These are phyloP conservation scores for Holothuria scabra DNA, from an alignment of 53 echinoderm and acorn worm genomes.

Conservation along the genomic window DNA sequence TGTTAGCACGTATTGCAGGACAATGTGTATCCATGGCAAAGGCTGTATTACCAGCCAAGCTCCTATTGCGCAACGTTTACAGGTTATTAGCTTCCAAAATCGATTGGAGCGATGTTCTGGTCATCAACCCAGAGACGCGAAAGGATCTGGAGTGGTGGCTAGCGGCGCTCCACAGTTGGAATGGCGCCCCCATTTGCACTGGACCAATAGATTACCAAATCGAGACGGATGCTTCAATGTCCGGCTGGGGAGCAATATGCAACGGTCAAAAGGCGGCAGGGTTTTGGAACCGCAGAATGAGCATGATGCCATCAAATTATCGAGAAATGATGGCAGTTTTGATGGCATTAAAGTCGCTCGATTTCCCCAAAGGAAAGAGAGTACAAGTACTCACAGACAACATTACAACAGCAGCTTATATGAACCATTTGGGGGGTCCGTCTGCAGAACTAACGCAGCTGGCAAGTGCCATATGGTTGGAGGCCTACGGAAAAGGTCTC, in stretches of 20 bases:
- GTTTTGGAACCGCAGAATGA: too few species aligned
- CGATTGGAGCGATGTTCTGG: too few species aligned
- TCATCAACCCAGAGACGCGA: too few species aligned
- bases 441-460: too few species aligned
- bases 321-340: too few species aligned
- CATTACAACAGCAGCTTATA: conserved; percentile 34
- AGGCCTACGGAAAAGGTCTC: conserved; percentile 27
- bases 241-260: too few species aligned
- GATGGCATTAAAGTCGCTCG: conserved; percentile 34
- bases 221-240: too few species aligned
- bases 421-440: conserved; percentile 32
- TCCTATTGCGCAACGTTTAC: neutral
- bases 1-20: neutral
- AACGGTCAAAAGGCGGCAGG: too few species aligned
- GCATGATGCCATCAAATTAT: conserved; percentile 46
- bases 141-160: neutral
- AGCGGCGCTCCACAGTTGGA: too few species aligned
- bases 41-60: neutral
- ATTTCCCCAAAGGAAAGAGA: conserved; percentile 29
- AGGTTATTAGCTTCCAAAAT: neutral
- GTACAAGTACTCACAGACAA: conserved; percentile 47
- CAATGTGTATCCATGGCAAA: neutral
- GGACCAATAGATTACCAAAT: too few species aligned
- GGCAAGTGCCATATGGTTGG: conserved; percentile 42
- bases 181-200: too few species aligned